Base-by-base conservation (phyloP, 2,113 vertebrate species). In the Dicaeum eximium region DNA sequence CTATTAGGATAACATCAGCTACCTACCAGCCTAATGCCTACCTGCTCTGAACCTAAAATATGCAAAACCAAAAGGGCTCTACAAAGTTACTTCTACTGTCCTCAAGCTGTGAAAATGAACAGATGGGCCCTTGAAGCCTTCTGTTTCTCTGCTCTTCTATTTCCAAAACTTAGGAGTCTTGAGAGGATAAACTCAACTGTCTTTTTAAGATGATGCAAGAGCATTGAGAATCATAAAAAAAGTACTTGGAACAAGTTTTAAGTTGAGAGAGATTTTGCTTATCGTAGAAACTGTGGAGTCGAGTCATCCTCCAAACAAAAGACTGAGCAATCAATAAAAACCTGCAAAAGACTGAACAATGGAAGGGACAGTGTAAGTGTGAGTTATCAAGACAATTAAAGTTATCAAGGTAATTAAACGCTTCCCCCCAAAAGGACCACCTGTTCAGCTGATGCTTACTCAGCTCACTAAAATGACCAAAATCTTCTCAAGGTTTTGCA, bases 291-390 rank as follows among this genome's bases (percentile, higher is more conserved):
- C 27, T 11, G 6, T 0, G 2, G 15, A 57, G 33, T 42, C 19
- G 4, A 56, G n/a, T 37, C 48, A 75, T 67, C 35, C 61, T 89
- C 51, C 38, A 84, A 79, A 84, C 5, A 31, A 47, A 64, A 44
- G 16, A 33, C 40, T 17, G 22, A 81, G 22, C 15, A 62, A 48
- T 13, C 25, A 37, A 5, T 37, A 45, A 69, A 64, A 78, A 45
- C n/a, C 60, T 53, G 48, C 31, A 28, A 16, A 80, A 69, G 24
- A 56, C 1, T 37, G 22, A 56, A 45, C 2, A 48, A 51, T 3
- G 5, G n/a, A 25, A 72, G 1, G 13, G 74, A 54, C 27, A 44
- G 22, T 7, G 0, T 4, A n/a, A 54, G 11, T 5, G 33, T 3
- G 28, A 74, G 61, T 47, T 53, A 60, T 4, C 47, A 27, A 33